Percentiles rank a stretch among this genome's conserved stretches.
phyloP scores from a whole-genome alignment of 2,888 invertebrate genomes.

The Tortricodes alternella region DNA sequence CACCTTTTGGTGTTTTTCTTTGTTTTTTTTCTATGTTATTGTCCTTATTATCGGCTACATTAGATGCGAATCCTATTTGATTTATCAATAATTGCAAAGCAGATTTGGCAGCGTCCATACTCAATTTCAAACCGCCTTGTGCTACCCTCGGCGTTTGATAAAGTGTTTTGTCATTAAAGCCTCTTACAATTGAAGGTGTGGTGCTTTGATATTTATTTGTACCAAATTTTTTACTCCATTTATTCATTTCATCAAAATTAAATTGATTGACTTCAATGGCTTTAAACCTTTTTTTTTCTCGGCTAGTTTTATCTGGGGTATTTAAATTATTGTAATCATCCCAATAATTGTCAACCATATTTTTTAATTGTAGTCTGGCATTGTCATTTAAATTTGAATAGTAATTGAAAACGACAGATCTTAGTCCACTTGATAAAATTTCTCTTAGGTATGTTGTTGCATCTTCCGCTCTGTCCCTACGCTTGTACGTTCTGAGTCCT shows the following conservation, averaged over 20 bases:
- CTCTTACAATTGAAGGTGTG: background rate
- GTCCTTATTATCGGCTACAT: no score
- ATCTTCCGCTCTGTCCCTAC: slow-evolving; percentile 32
- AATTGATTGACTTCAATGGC: background rate
- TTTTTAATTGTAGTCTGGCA: slow-evolving; percentile 41
- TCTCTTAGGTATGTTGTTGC: slow-evolving; percentile 36
- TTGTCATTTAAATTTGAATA: slow-evolving; percentile 43
- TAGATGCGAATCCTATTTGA: background rate
- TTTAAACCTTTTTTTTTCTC: background rate
- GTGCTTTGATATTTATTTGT: background rate
- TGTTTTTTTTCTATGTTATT: background rate
- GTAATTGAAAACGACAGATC: slow-evolving; percentile 50
- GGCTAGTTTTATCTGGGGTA: background rate
- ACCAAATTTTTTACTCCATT: background rate
- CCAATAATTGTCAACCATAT: slow-evolving; percentile 33
- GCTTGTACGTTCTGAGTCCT: slow-evolving; percentile 32
- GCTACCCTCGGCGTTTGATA: background rate
- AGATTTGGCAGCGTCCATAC: background rate
- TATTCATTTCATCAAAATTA: background rate
- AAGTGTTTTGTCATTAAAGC: background rate
- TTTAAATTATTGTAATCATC: background rate
- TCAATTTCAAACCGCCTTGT: background rate
- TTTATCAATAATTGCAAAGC: background rate
- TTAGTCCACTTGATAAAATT: slow-evolving; percentile 42
- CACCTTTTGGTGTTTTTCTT: background rate